phyloP scores from a whole-genome alignment of 2,888 invertebrate species.

The Nemotelus pantherinus region DNA sequence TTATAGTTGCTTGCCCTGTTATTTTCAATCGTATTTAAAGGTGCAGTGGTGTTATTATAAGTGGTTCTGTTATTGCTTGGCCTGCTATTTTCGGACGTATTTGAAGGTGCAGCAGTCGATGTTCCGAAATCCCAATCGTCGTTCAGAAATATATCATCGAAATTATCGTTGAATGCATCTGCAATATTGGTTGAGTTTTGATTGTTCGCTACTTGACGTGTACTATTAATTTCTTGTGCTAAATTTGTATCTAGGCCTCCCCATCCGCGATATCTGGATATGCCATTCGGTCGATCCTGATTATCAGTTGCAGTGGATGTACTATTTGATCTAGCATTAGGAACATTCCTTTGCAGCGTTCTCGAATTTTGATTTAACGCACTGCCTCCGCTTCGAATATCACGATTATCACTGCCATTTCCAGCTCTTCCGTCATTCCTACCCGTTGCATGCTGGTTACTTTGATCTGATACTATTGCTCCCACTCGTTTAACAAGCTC shows the following conservation, averaged over 20 bases:
- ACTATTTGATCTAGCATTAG: constrained; percentile 36
- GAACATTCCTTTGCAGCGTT: background rate
- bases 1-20: background rate
- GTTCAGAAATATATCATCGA: constrained; percentile 30
- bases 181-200: background rate
- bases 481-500: constrained; percentile 60
- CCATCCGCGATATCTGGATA: constrained; percentile 42
- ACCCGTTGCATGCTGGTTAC: constrained; percentile 13
- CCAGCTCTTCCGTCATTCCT: background rate
- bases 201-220: background rate
- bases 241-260: background rate
- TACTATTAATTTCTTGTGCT: background rate
- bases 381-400: background rate
- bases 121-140: constrained; percentile 23
- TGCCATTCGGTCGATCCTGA: background rate
- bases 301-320: constrained; percentile 32
- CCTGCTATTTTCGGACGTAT: background rate
- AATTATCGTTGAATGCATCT: constrained; percentile 3
- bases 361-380: background rate
- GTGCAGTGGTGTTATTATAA: background rate
- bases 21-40: background rate
- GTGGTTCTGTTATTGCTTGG: too few species aligned
- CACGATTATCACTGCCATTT: background rate
- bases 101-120: background rate
- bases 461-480: constrained; percentile 56